Percentiles rank a stretch among this genome's conserved stretches.
These are phyloP conservation scores for Thalpophila matura DNA, from an alignment of 2,888 invertebrate genomes.

Conservation along the genomic window DNA sequence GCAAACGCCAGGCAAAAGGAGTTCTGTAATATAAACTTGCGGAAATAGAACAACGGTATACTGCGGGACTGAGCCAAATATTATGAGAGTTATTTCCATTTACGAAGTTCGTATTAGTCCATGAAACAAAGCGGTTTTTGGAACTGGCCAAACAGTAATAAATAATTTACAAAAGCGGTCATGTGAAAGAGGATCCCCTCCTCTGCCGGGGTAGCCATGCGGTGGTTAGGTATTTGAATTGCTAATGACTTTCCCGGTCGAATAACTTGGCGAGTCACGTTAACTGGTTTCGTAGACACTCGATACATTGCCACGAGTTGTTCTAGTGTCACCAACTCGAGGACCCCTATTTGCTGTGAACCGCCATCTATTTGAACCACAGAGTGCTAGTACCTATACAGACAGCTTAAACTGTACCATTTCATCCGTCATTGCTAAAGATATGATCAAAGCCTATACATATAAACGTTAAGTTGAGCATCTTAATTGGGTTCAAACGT, in stretches of 20 bases:
- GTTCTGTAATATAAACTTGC: constrained; percentile 30
- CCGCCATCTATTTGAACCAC: constrained; percentile 11
- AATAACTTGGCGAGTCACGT: constrained; percentile 79
- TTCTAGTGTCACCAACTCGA: constrained; percentile 58
- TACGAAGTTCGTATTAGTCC: constrained; percentile 73
- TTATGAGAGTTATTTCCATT: constrained; percentile 74
- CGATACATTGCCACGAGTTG: constrained; percentile 72
- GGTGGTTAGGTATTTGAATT: constrained; percentile 87
- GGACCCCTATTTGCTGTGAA: constrained; percentile 39
- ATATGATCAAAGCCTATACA: constrained; percentile 32
- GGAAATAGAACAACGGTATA: constrained; percentile 49
- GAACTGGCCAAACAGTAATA: constrained; percentile 86
- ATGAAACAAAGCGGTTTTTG: constrained; percentile 82
- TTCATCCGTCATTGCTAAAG: constrained; percentile 16
- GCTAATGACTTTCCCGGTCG: constrained; percentile 84
- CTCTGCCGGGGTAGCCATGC: constrained; percentile 78
- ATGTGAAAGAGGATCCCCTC: constrained; percentile 85
- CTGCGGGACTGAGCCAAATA: constrained; percentile 59
- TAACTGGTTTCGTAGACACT: constrained; percentile 79
- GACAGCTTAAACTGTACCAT: constrained; percentile 15
- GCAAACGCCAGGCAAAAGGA: constrained; percentile 14
- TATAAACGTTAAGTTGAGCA: constrained; percentile 22
- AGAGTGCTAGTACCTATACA: background rate
- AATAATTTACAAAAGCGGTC: constrained; percentile 88
- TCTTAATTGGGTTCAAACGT: constrained; percentile 40